These are phyloP conservation scores for Xanthia togata DNA, from an alignment of 2,888 invertebrate species.

Conservation along the genomic window DNA sequence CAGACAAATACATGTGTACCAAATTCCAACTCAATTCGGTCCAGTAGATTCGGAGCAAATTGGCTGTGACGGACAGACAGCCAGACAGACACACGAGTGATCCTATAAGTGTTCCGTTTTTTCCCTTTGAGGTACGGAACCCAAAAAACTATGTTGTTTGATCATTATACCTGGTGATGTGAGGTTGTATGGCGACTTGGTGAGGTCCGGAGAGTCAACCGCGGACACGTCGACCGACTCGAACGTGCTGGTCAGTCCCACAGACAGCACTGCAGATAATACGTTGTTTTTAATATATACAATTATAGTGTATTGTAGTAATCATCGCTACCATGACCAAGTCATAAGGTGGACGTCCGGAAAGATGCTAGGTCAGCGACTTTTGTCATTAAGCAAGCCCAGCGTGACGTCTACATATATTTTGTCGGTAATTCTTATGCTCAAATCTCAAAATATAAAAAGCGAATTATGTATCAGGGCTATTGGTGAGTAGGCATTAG, in stretches of 20 bases:
- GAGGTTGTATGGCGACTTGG: conserved; percentile 94
- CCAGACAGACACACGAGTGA: no score
- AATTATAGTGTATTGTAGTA: neutral
- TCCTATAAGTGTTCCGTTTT: no score
- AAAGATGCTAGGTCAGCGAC: neutral
- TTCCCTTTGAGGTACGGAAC: no score
- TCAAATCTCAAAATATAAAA: neutral
- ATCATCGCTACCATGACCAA: neutral
- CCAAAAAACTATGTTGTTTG: neutral
- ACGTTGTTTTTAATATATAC: neutral
- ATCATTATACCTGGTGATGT: conserved; percentile 94
- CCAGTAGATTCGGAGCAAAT: no score
- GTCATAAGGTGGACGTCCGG: neutral
- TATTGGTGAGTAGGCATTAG: neutral
- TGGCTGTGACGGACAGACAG: no score
- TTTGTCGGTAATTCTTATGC: neutral
- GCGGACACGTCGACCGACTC: conserved; percentile 93
- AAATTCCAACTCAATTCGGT: no score
- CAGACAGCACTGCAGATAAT: conserved; percentile 91
- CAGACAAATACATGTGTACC: no score
- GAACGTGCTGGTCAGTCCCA: conserved; percentile 93
- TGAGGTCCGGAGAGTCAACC: conserved; percentile 96
- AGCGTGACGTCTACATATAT: neutral
- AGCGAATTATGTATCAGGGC: neutral
- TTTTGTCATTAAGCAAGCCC: neutral